phyloP scores from a whole-genome alignment of 2,888 invertebrate species.

The Hydrotaea cyrtoneurina region DNA sequence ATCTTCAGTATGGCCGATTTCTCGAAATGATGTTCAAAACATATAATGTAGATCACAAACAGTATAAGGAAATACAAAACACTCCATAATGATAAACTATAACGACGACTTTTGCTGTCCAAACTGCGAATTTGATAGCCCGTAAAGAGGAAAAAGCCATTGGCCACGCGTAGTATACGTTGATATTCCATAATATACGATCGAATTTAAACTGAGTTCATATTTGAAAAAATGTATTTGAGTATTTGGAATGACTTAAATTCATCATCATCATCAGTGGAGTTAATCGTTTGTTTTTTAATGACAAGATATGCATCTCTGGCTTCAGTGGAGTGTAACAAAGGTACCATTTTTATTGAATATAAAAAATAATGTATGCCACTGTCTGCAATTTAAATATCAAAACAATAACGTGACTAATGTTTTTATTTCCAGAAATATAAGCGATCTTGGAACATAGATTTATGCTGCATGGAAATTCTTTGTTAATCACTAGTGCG shows the following conservation, averaged over 20 bases:
- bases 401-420: too few relatives aligned
- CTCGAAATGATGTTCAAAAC: constrained; percentile 75
- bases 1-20: constrained; percentile 70
- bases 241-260: constrained; percentile 2
- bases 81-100: constrained; percentile 67
- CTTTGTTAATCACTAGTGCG: too few relatives aligned
- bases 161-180: constrained; percentile 70
- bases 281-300: background rate
- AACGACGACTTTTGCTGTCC: constrained; percentile 65
- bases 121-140: constrained; percentile 72
- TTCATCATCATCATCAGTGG: background rate
- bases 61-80: constrained; percentile 68
- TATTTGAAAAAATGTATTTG: background rate
- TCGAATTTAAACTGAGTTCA: constrained; percentile 5
- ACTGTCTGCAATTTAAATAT: background rate
- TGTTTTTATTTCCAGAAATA: too few relatives aligned
- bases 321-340: background rate
- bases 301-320: background rate
- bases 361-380: too few relatives aligned
- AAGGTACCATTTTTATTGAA: too few relatives aligned
- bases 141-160: constrained; percentile 67
- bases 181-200: constrained; percentile 69
- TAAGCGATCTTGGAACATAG: too few relatives aligned
- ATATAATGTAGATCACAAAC: constrained; percentile 69
- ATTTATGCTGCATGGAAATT: too few relatives aligned